A percentile compares a stretch with the other conserved stretches of the same genome.
phyloP scores from a whole-genome alignment of 1,140 invertebrate genomes.

The Leucophenga varia region DNA sequence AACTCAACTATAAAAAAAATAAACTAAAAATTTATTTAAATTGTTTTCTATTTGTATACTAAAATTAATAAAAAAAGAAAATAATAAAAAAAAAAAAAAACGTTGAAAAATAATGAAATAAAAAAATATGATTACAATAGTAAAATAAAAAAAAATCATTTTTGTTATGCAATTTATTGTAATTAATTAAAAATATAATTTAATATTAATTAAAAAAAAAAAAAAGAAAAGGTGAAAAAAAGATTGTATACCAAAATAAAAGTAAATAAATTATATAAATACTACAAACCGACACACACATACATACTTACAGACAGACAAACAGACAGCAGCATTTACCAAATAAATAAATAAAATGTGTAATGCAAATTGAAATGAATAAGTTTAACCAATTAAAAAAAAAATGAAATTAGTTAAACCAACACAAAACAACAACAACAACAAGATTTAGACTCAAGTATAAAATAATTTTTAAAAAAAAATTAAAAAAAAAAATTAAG shows the following conservation, averaged over 20 bases:
- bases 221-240: constrained; percentile 14
- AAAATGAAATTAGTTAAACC: constrained; percentile 22
- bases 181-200: constrained; percentile 41
- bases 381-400: constrained; percentile 19
- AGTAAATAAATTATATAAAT: constrained; percentile 12
- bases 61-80: constrained; percentile 2
- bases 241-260: constrained; percentile 19
- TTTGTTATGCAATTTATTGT: constrained; percentile 43
- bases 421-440: constrained; percentile 21
- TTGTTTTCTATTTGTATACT: constrained; percentile 31
- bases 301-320: constrained; percentile 11
- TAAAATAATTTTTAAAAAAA: constrained; percentile 14
- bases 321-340: constrained; percentile 26
- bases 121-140: constrained; percentile 11
- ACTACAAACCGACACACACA: too few species aligned
- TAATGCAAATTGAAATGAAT: constrained; percentile 5
- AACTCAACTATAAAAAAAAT: neutral
- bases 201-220: constrained; percentile 31
- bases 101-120: constrained; percentile 22
- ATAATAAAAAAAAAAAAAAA: constrained; percentile 13
- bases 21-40: constrained; percentile 20
- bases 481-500: constrained; percentile 9
- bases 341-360: constrained; percentile 10
- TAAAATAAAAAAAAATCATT: constrained; percentile 23
- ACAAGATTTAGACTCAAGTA: constrained; percentile 31